Evolutionary conservation across 2,797 vertebrate genomes (phyloP), one percentile per base, ranked within the genome.

Genomic region (Hyperoplus lanceolatus): DNA sequence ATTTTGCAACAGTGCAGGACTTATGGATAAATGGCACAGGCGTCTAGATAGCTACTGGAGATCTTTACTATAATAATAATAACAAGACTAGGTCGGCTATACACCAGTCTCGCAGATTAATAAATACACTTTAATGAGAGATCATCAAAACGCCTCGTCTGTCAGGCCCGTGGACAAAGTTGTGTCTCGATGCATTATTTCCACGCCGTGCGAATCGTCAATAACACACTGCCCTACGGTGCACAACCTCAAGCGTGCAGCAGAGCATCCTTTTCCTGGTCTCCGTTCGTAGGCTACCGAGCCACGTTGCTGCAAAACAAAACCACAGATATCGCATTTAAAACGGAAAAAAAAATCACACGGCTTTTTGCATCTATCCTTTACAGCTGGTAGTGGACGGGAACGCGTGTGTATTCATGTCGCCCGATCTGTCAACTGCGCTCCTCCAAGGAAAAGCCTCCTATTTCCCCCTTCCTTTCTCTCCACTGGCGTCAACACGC

Each of bases 401-500:
- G 77, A 78, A 83, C 87, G 88, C 84, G 87, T 77, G 90, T 60
- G 38, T 56, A 75, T 86, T 76, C 90, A 89, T 89, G 88, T 88
- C 88, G 85, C 81, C 74, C 29, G 29, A n/a, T 86, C 86, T 76
- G 92, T 87, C 89, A 88, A 43, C 9, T 29, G 81, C 81, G 71
- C 84, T 91, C 89, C 74, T 68, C 73, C 83, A 18, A 75, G 55
- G 29, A 29, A 51, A 80, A 56, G 72, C 88, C 65, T 85, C 84
- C 86, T 50, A 62, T 38, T 56, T 42, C 7, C 45, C n/a, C 15
- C 11, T 50, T 48, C 3, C 29, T 29, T 50, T n/a, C 55, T 43
- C 7, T 66, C 75, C 78, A 29, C 86, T 78, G 84, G 81, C 89
- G 88, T 92, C 88, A 88, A 88, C 87, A 68, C 87, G 90, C 87